Evolutionary conservation across 35 echinoderm and acorn worm genomes (phyloP).

Genomic region (Antedon bifida): DNA sequence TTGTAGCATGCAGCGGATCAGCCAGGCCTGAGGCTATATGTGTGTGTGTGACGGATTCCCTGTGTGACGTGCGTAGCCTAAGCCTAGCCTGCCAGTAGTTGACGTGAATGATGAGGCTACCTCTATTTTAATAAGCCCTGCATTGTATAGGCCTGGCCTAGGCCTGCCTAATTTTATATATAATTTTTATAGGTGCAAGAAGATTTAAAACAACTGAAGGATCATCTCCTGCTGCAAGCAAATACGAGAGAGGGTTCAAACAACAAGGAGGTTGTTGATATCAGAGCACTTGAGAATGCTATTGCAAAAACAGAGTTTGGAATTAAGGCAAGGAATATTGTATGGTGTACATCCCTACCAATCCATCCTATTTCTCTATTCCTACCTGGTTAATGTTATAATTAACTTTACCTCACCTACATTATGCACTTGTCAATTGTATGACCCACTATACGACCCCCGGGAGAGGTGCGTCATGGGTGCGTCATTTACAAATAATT

Average conservation of each 20-base stretch:
- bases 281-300: slow-evolving; percentile 60
- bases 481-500: too few relatives aligned
- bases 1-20: too few relatives aligned
- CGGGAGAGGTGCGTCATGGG: too few relatives aligned
- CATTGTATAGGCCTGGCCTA: neutral
- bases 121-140: too few relatives aligned
- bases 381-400: neutral
- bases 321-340: slow-evolving; percentile 39
- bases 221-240: slow-evolving; percentile 45
- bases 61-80: too few relatives aligned
- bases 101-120: too few relatives aligned
- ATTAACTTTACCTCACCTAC: neutral
- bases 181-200: slow-evolving; percentile 54
- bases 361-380: neutral
- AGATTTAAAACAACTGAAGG: slow-evolving; percentile 65
- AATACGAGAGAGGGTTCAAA: slow-evolving; percentile 15
- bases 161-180: neutral
- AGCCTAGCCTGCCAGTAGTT: neutral
- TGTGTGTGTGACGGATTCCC: too few relatives aligned
- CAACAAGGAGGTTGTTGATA: slow-evolving; percentile 40
- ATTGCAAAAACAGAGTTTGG: slow-evolving; percentile 87
- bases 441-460: too few relatives aligned
- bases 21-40: too few relatives aligned
- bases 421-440: too few relatives aligned
- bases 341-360: neutral